Base-by-base conservation (phyloP, 2,888 invertebrate genomes). In the Acanthoscelides obtectus region DNA sequence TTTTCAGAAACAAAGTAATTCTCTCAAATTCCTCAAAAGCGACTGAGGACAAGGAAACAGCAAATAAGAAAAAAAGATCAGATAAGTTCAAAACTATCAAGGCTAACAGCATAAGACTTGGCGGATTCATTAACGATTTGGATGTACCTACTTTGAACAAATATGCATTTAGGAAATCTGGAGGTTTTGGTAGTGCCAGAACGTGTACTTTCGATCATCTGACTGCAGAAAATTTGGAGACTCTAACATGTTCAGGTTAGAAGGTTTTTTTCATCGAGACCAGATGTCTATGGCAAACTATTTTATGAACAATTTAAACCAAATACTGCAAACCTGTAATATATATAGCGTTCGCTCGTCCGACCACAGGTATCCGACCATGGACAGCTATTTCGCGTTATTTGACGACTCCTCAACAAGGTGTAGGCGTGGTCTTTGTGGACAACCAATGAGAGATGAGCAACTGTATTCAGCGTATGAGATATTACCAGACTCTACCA, bases 111-210 rank as follows among this genome's bases (percentile, higher is more conserved):
- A 76, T 89, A 17, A 77, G 81, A 19, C 80, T 89, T 19, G 79
- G 79, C 1, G 88, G 87, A n/a, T 82, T 80, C 17, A 79, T 90
- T 0, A 90, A 90, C 79, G 84, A 85, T 12, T 79, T 87, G 2
- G 82, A 83, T 70, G 83, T 90, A 76, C 75, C 80, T 0, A 80
- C 85, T 12, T 79, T 90, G 25, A 73, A 86, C 22, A 82, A 86
- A 70, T 84, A 86, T 74, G 84, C 87, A 0, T 80, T 91, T 17
- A 88, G 85, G 80, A 85, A 83, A 21, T 76, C 76, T 0, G 89
- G 87, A 0, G 79, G 87, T 77, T 90, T 90, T 82, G 76, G 78
- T 68, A 80, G 90, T 3, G 85, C 81, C 20, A 83, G 83, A 78
- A 78, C 79, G 8, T 83, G 82, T 71, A 73, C 69, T 66, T 83